A percentile compares a stretch with the other conserved stretches of the same genome.
These are phyloP conservation scores for Mesitornis unicolor DNA, from an alignment of 2,113 vertebrate genomes.

Conservation along the genomic window DNA sequence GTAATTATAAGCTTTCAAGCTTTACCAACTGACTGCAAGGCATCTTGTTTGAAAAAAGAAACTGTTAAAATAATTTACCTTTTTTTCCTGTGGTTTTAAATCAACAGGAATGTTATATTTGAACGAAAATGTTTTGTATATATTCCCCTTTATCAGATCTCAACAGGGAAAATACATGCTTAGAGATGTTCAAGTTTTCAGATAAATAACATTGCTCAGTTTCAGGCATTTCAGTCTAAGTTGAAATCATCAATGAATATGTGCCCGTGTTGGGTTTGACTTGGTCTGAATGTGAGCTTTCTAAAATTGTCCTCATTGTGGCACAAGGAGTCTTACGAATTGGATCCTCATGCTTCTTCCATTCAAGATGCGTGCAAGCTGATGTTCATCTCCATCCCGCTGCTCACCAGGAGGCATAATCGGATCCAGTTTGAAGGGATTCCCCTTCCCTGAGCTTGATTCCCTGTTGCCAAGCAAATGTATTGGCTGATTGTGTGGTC, in stretches of 20 bases:
- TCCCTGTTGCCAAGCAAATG: background rate
- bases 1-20: slow-evolving; percentile 4
- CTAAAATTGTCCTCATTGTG: background rate
- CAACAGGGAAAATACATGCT: background rate
- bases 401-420: background rate
- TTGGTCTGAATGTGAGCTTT: background rate
- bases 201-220: background rate
- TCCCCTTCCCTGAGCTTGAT: background rate
- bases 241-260: background rate
- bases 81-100: slow-evolving; percentile 13
- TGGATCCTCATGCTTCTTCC: background rate
- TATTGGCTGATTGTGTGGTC: background rate
- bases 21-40: slow-evolving; percentile 22
- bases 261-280: background rate
- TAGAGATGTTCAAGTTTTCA: background rate
- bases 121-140: background rate
- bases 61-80: background rate
- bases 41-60: slow-evolving; percentile 32
- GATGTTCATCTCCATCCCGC: background rate
- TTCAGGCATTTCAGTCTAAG: background rate
- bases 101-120: background rate
- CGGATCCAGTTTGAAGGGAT: background rate
- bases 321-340: background rate
- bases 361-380: background rate
- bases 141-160: background rate